These are phyloP conservation scores for Chiroxiphia lanceolata DNA, from an alignment of 2,797 vertebrate genomes.

Conservation along the genomic window DNA sequence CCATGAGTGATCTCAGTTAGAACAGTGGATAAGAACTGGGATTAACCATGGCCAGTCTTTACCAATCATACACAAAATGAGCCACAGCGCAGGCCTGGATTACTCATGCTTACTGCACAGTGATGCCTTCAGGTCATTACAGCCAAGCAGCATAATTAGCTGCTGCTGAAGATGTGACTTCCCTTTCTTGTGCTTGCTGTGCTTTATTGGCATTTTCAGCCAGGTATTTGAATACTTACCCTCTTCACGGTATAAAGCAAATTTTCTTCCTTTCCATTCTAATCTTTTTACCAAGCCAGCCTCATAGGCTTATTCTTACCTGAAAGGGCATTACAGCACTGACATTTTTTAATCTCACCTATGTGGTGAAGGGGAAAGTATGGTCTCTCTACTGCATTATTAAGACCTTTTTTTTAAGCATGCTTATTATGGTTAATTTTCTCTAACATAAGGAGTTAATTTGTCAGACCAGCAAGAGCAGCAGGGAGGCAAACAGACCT, in stretches of 20 bases:
- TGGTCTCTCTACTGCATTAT: not conserved
- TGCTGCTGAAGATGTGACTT: not conserved
- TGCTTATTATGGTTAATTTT: not conserved
- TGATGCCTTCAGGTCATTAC: not conserved
- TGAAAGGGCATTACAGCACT: not conserved
- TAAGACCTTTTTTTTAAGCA: slow-evolving; percentile 3
- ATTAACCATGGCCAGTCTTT: not conserved
- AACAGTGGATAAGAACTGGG: not conserved
- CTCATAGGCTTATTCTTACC: not conserved
- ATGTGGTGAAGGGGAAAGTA: not conserved
- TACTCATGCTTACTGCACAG: not conserved
- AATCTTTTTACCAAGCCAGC: not conserved
- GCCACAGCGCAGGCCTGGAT: not conserved
- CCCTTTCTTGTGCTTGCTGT: not conserved
- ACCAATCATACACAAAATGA: accelerated
- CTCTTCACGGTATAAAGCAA: not conserved
- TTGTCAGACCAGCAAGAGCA: not conserved
- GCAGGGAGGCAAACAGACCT: not conserved
- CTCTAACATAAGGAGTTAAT: not conserved
- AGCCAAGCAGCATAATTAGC: not conserved
- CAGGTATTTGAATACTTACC: not conserved
- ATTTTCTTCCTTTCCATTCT: not conserved
- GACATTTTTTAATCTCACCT: not conserved
- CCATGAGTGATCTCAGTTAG: not conserved
- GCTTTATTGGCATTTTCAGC: not conserved